A percentile compares a stretch with the other conserved stretches of the same genome.
These are phyloP conservation scores for Dione juno DNA, from an alignment of 2,888 invertebrate species.

Conservation along the genomic window DNA sequence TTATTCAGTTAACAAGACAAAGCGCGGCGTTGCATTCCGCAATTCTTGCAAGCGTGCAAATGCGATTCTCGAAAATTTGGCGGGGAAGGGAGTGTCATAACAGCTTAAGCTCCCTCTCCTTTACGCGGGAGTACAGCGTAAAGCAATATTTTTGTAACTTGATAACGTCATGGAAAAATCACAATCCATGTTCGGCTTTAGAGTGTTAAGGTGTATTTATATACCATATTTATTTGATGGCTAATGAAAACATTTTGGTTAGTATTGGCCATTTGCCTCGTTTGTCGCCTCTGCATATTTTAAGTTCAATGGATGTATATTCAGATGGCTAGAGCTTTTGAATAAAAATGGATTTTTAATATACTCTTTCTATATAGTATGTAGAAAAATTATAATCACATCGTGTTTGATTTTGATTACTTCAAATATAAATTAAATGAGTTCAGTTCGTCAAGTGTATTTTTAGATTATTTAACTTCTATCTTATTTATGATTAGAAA, in stretches of 20 bases:
- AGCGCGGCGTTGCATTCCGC: no score
- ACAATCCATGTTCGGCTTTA: slow-evolving; percentile 48
- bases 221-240: slow-evolving; percentile 46
- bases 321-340: slow-evolving; percentile 41
- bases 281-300: slow-evolving; percentile 40
- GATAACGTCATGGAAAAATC: slow-evolving; percentile 34
- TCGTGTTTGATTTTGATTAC: no score
- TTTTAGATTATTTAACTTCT: neutral
- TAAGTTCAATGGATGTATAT: slow-evolving; percentile 42
- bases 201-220: slow-evolving; percentile 49
- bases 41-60: no score
- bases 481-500: neutral
- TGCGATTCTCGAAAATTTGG: no score
- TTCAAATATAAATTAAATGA: neutral
- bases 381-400: no score
- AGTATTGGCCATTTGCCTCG: slow-evolving; percentile 55
- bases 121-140: no score
- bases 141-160: neutral
- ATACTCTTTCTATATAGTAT: neutral
- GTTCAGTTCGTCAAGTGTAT: neutral
- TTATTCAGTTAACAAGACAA: no score
- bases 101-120: no score
- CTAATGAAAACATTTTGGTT: slow-evolving; percentile 53
- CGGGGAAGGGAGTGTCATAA: no score
- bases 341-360: neutral